These are phyloP conservation scores for Drosophila tripunctata DNA, from an alignment of 2,888 invertebrate genomes.

Conservation along the genomic window DNA sequence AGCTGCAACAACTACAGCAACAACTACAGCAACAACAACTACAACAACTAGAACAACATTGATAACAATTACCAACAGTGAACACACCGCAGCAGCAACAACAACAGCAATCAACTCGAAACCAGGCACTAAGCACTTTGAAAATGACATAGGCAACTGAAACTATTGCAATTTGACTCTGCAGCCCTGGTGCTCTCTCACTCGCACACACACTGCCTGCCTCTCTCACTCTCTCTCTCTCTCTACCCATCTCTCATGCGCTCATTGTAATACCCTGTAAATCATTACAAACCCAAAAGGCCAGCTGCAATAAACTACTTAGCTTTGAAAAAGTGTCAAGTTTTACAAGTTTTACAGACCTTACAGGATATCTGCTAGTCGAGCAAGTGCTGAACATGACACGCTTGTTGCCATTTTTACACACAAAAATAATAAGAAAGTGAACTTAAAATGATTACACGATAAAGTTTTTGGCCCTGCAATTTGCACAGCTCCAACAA, in stretches of 20 bases:
- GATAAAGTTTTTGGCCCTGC: constrained; percentile 73
- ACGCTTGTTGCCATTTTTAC: constrained; percentile 30
- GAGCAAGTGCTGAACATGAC: background rate
- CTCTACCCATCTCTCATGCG: background rate
- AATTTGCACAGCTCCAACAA: constrained; percentile 60
- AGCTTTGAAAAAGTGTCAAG: too few species aligned
- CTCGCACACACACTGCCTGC: background rate
- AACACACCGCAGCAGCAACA: constrained; percentile 33
- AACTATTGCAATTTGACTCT: constrained; percentile 58
- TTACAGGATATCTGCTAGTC: constrained; percentile 2
- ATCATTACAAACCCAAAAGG: background rate
- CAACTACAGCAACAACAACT: constrained; percentile 29
- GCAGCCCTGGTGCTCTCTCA: too few species aligned
- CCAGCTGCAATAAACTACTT: background rate
- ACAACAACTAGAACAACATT: constrained; percentile 52
- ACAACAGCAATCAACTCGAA: constrained; percentile 41
- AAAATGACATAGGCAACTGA: constrained; percentile 75
- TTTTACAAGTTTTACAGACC: too few species aligned
- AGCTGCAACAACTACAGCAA: constrained; percentile 55
- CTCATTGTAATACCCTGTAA: constrained; percentile 6
- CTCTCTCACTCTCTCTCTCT: background rate
- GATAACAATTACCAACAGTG: constrained; percentile 60
- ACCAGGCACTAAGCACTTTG: constrained; percentile 59
- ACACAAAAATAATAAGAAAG: constrained; percentile 73
- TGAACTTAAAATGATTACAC: constrained; percentile 76